phyloP scores from a whole-genome alignment of 2,797 vertebrate species.

The Eulemur mongoz region DNA sequence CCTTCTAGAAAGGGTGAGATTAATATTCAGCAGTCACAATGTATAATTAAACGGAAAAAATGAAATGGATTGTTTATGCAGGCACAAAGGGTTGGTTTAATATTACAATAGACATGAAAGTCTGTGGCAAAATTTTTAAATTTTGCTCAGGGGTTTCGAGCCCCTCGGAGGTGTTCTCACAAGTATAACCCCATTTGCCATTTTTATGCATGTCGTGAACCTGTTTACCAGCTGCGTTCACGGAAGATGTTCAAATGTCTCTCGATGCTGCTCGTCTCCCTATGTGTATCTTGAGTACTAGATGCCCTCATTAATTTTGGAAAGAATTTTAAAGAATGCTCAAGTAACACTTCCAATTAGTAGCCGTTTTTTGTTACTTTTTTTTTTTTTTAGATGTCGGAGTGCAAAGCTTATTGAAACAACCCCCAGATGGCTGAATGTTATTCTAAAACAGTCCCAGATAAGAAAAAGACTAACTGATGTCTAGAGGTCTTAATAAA shows the following conservation, averaged over 20 bases:
- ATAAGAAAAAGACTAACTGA: not conserved
- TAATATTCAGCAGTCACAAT: constrained; percentile 34
- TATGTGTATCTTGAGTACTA: not conserved
- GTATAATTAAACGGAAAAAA: constrained; percentile 48
- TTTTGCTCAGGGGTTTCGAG: not conserved
- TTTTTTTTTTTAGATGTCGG: not conserved
- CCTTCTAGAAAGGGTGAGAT: constrained; percentile 38
- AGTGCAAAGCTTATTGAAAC: constrained; percentile 9
- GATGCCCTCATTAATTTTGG: constrained; percentile 59
- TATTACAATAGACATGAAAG: not conserved
- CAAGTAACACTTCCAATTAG: constrained; percentile 64
- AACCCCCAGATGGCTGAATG: constrained; percentile 12
- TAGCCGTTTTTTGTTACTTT: rapidly evolving
- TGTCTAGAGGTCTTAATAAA: not conserved
- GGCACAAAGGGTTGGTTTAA: not conserved
- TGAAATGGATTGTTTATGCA: not conserved
- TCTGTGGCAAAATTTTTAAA: not conserved
- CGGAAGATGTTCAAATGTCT: not conserved
- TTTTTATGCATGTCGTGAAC: constrained; percentile 11
- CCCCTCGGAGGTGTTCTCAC: not conserved
- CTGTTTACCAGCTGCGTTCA: constrained; percentile 33
- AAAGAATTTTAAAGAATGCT: constrained; percentile 59
- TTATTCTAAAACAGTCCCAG: not conserved
- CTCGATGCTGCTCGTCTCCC: not conserved
- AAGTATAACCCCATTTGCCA: not conserved